Conservation (phyloP, 2,797 vertebrate genomes). For the Discoglossus pictus region DNA sequence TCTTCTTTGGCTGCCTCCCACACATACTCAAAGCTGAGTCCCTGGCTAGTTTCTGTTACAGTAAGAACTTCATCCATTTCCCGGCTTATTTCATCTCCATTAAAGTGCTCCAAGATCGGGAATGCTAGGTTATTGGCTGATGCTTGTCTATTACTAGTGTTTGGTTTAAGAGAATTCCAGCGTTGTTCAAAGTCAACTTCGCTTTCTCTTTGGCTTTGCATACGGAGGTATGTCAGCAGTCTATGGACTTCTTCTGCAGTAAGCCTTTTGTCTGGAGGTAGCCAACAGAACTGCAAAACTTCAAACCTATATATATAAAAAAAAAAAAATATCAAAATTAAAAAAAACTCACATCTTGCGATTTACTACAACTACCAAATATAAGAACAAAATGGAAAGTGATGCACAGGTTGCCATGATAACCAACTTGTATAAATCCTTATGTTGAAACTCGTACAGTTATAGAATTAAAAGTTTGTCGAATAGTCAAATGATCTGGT, state of each 20-base stretch:
- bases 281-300: constrained; percentile 96
- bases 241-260: constrained; percentile 94
- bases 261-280: constrained; percentile 87
- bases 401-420: too few species aligned
- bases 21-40: constrained; percentile 95
- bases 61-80: constrained; percentile 97
- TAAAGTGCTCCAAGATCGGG: constrained; percentile 91
- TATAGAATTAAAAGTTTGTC: too few species aligned
- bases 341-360: too few species aligned
- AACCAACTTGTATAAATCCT: too few species aligned
- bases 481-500: too few species aligned
- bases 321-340: background rate
- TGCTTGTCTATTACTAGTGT: constrained; percentile 74
- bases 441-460: too few species aligned
- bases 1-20: constrained; percentile 97
- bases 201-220: constrained; percentile 93
- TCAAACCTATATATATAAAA: constrained; percentile 79
- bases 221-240: constrained; percentile 89
- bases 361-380: too few species aligned
- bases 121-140: constrained; percentile 83
- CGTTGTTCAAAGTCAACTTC: constrained; percentile 94
- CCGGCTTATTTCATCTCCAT: constrained; percentile 81
- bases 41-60: constrained; percentile 94
- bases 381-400: too few species aligned
- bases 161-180: constrained; percentile 94